Percentiles rank a stretch among this genome's conserved stretches.
Conservation (phyloP, 2,888 invertebrate species). For the Hirtodrosophila cameraria region DNA sequence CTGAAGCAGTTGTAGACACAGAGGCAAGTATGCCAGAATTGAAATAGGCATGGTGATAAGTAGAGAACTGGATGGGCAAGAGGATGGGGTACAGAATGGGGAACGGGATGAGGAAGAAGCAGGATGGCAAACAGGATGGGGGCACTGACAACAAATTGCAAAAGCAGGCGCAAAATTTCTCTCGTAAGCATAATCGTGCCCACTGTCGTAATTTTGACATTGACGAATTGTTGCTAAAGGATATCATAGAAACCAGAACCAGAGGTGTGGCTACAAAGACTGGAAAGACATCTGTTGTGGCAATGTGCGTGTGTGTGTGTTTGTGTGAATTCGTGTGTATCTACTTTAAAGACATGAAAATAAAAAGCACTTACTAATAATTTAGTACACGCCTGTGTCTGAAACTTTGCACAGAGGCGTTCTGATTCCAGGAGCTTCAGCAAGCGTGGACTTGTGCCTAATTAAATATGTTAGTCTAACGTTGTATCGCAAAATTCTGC, state of each 20-base stretch:
- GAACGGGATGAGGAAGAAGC: constrained; percentile 12
- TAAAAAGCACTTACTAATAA: constrained; percentile 70
- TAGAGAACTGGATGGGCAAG: constrained; percentile 13
- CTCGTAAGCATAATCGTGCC: constrained; percentile 50
- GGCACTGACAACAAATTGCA: constrained; percentile 54
- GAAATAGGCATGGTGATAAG: constrained; percentile 22
- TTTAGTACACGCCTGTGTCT: constrained; percentile 40
- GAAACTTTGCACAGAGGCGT: constrained; percentile 19
- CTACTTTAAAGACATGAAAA: constrained; percentile 44
- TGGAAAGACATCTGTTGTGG: background rate
- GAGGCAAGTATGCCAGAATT: constrained; percentile 5
- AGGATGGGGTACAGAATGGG: constrained; percentile 9
- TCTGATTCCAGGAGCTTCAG: background rate
- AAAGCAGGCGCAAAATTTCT: constrained; percentile 52
- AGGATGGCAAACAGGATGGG: background rate
- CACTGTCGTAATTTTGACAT: constrained; percentile 70
- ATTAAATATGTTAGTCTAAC: background rate
- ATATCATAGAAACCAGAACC: constrained; percentile 22
- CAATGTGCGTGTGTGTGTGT: background rate
- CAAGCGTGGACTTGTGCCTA: background rate
- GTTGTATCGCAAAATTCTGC: too few species aligned
- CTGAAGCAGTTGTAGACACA: constrained; percentile 17
- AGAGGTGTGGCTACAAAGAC: background rate
- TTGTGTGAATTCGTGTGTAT: constrained; percentile 11
- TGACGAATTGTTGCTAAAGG: constrained; percentile 68